Base-by-base conservation (phyloP, 1,140 invertebrate genomes). In the Anagrus nilaparvatae region DNA sequence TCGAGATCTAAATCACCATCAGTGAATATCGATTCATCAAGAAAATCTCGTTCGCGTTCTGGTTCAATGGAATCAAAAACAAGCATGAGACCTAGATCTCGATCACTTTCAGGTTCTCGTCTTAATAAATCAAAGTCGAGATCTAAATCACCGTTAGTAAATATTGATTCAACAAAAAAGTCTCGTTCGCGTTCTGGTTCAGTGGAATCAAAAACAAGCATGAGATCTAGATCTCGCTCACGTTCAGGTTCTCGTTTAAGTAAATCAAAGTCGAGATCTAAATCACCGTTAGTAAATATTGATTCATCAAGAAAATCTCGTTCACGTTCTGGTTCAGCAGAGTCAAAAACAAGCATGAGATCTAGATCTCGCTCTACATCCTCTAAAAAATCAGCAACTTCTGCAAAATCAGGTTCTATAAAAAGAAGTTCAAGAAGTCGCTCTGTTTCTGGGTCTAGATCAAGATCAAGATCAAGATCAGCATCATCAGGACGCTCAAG, bases 311-410 rank as follows among this genome's bases (percentile, higher is more conserved):
- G 28, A n/a, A 18, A 33, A 16, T 47, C 48, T 5, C 30, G 38
- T 40, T 58, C 54, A 21, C 50, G 59, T 0, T 71, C 68, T 0
- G 49, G 59, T n/a, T n/a, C n/a, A n/a, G n/a, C n/a, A n/a, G n/a
- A n/a, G 30, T 65, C 63, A 2, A 52, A 56, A 40, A 60, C 58
- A 18, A 50, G 50, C 42, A 62, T 59, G 34, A 52, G 48, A 41
- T 65, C 60, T 0, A 53, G 63, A 46, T 67, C 63, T 14, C 54
- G 60, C 28, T 69, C 71, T 28, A 48, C 32, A n/a, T 64, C 59
- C 5, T 60, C 58, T n/a, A 50, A 50, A n/a, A n/a, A n/a, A n/a
- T n/a, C n/a, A n/a, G n/a, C n/a, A n/a, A n/a, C n/a, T n/a, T n/a
- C n/a, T n/a, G n/a, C n/a, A n/a, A n/a, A n/a, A n/a, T n/a, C n/a